Conservation (phyloP, 1,140 invertebrate genomes). For the Pseudomyrmex flavicornis region DNA sequence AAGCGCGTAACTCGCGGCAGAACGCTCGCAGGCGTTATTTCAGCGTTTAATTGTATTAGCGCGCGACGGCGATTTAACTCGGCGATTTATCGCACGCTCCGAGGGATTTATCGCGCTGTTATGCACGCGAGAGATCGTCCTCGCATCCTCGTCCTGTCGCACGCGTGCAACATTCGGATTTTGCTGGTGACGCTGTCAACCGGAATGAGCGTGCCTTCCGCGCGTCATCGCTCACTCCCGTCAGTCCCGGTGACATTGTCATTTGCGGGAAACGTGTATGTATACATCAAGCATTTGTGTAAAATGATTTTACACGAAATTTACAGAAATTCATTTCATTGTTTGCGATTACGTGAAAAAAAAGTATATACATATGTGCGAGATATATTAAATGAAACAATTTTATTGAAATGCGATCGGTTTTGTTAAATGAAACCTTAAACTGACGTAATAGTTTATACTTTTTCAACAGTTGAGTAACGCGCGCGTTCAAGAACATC, state of each 20-base stretch:
- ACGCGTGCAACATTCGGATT: conserved; percentile 33
- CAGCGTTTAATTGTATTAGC: conserved; percentile 42
- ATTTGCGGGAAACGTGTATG: neutral
- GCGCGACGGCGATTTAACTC: conserved; percentile 30
- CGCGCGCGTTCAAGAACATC: neutral
- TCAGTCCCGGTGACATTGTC: neutral
- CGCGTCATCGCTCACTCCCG: neutral
- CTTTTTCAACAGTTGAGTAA: neutral
- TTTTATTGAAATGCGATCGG: no score
- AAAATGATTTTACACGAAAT: neutral
- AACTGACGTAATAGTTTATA: neutral
- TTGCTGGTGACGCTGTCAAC: conserved; percentile 32
- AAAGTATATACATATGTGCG: neutral
- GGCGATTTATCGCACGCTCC: conserved; percentile 33
- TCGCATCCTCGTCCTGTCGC: conserved; percentile 8
- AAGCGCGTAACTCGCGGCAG: neutral
- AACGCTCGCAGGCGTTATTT: conserved; percentile 18
- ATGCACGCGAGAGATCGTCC: neutral
- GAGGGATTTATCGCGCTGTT: conserved; percentile 44
- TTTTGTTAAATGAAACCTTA: no score
- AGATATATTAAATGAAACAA: no score
- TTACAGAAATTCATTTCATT: neutral
- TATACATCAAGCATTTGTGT: neutral
- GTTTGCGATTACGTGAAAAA: neutral
- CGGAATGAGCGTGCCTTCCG: neutral